Base-by-base conservation (phyloP, 2,888 invertebrate species). In the Thecophora atra region DNA sequence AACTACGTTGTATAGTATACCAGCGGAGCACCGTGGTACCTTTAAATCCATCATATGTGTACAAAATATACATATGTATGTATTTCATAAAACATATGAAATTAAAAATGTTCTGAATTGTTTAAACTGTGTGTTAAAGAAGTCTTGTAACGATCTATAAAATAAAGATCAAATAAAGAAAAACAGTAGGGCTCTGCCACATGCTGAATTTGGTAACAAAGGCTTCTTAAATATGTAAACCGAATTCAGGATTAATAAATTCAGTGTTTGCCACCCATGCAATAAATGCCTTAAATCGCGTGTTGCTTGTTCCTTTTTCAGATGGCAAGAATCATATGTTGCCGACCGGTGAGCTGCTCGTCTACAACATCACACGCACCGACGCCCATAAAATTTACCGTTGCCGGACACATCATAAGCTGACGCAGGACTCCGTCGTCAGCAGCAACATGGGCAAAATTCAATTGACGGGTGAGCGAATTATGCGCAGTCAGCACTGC, bases 291-390 rank as follows among this genome's bases (percentile, higher is more conserved):
- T 63, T 63, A 47, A 47, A 42, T 63, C 11, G 42, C 24, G 19
- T 13, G 42, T 63, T 13, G 17, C 58, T 26, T 58, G 58, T 28
- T 58, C n/a, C 47, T 42, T 6, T 66, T 70, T 52, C 70, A 89
- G 89, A 89, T 84, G 89, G 89, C 60, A 89, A 89, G 84, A 88
- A 88, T 84, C 89, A 89, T 78, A 89, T 91, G 86, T 85, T 90
- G 58, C 87, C 88, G 47, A 88, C 88, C 63, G 91, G 91, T 13
- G 90, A 90, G 78, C 84, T 91, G 72, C 87, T 91, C 83, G 88
- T 91, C 74, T 88, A 90, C 77, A 89, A 89, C 81, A 88, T 91
- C 76, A 88, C 89, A 75, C 87, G 88, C 76, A 84, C 83, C 75
- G 91, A 91, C 85, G 88, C 88, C 21, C 88, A 88, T 78, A 87